Percentiles rank a stretch among this genome's conserved stretches.
phyloP scores from a whole-genome alignment of 1,140 invertebrate species.

The Adelges cooleyi region DNA sequence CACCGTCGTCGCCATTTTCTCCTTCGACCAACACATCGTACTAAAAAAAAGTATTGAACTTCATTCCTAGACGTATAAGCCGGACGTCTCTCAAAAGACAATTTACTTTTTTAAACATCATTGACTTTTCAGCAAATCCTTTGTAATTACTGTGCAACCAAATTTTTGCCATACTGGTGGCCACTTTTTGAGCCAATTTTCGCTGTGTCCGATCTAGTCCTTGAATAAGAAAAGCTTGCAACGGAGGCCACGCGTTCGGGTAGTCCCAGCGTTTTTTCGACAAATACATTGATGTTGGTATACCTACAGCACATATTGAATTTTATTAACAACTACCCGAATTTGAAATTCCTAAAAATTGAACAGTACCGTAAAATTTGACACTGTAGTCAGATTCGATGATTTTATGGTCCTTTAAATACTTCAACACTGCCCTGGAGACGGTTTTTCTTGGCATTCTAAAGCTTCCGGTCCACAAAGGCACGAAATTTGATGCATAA shows the following conservation, averaged over 20 bases:
- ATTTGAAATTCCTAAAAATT: not conserved
- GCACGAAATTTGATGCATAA: conserved; percentile 59
- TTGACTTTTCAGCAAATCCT: conserved; percentile 42
- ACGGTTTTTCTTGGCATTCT: conserved; percentile 27
- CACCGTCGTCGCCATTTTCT: conserved; percentile 69
- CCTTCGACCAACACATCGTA: conserved; percentile 62
- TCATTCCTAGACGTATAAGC: no score
- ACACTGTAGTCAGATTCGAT: conserved; percentile 9
- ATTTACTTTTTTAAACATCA: no score
- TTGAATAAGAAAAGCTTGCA: conserved; percentile 52
- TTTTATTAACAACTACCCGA: not conserved
- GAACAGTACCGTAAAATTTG: conserved; percentile 9
- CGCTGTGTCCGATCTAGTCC: conserved; percentile 43
- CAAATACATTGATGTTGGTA: conserved; percentile 55
- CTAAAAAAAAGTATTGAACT: conserved; percentile 44
- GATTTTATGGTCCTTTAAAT: conserved; percentile 16
- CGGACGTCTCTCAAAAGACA: no score
- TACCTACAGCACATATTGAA: conserved; percentile 39
- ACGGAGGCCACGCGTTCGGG: conserved; percentile 76
- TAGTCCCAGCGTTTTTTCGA: conserved; percentile 80
- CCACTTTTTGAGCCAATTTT: conserved; percentile 40
- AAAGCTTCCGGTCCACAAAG: conserved; percentile 54
- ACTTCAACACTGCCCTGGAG: conserved; percentile 32
- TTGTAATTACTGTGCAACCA: conserved; percentile 49
- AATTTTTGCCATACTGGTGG: conserved; percentile 43